A percentile compares a stretch with the other conserved stretches of the same genome.
Evolutionary conservation across 2,888 invertebrate genomes (phyloP).

Genomic region (Caenorhabditis becei): DNA sequence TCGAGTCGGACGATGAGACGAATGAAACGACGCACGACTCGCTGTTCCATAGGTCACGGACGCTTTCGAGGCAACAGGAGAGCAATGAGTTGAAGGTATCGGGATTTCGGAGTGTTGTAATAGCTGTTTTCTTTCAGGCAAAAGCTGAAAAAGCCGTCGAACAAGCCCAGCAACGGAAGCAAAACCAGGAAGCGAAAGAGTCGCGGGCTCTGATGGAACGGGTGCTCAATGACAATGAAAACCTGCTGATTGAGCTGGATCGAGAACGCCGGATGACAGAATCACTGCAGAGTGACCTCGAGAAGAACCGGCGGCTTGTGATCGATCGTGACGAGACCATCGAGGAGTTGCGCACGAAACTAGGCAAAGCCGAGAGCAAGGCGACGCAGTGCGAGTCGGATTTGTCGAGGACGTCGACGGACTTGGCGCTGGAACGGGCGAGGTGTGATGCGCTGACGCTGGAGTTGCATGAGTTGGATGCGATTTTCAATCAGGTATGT

Average conservation of each 20-base stretch:
- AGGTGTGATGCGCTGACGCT: conserved; percentile 55
- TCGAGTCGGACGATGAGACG: conserved; percentile 53
- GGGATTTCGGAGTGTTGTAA: too few relatives aligned
- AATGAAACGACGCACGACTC: conserved; percentile 1
- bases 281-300: conserved; percentile 52
- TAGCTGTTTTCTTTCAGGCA: neutral
- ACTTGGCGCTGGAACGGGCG: conserved; percentile 57
- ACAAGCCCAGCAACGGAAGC: conserved; percentile 25
- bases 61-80: conserved; percentile 32
- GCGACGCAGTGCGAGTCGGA: conserved; percentile 51
- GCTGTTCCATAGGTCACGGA: conserved; percentile 36
- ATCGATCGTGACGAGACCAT: conserved; percentile 53
- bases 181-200: conserved; percentile 10
- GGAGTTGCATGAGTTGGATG: conserved; percentile 55
- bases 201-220: conserved; percentile 31
- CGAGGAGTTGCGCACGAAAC: conserved; percentile 41
- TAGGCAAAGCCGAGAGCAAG: conserved; percentile 48
- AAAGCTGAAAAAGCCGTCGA: conserved; percentile 32
- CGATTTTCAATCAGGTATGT: conserved; percentile 52
- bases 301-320: conserved; percentile 45
- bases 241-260: conserved; percentile 47
- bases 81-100: conserved; percentile 13
- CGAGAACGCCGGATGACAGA: conserved; percentile 38
- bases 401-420: conserved; percentile 51
- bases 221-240: conserved; percentile 50